Percentiles rank a stretch among this genome's conserved stretches.
Conservation (phyloP, 2,888 invertebrate species). For the Luperina testacea region DNA sequence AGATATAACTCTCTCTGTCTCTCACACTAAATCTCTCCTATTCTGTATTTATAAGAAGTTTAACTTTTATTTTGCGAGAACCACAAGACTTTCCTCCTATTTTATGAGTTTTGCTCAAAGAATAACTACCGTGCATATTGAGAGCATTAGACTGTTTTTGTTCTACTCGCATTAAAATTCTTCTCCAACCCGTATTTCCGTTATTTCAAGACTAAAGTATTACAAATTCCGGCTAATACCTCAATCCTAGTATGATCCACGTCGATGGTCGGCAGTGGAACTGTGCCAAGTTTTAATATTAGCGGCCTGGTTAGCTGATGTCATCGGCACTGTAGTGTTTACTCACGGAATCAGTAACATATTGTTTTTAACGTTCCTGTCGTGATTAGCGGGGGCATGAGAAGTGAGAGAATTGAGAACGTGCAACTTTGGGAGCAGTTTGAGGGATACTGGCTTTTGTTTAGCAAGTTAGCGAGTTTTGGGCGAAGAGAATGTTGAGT, state of each 20-base stretch:
- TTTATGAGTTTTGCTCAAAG: neutral
- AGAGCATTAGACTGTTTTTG: slow-evolving; percentile 10
- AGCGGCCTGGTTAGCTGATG: slow-evolving; percentile 82
- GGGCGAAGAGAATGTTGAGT: neutral
- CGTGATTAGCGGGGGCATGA: slow-evolving; percentile 44
- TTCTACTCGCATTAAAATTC: slow-evolving; percentile 7
- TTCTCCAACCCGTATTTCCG: slow-evolving; percentile 32
- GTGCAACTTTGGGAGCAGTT: slow-evolving; percentile 10
- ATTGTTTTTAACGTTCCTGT: slow-evolving; percentile 66
- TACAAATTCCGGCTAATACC: slow-evolving; percentile 52
- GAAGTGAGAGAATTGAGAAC: slow-evolving; percentile 33
- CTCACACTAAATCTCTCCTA: neutral
- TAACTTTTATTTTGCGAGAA: neutral
- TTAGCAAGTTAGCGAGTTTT: slow-evolving; percentile 23
- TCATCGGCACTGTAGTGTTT: slow-evolving; percentile 82
- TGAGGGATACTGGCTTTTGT: slow-evolving; percentile 9
- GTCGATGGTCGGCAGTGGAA: slow-evolving; percentile 73
- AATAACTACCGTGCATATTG: neutral
- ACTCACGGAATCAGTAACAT: slow-evolving; percentile 68
- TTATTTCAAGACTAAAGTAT: slow-evolving; percentile 40
- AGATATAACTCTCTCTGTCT: neutral
- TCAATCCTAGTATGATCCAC: slow-evolving; percentile 74
- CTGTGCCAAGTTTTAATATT: slow-evolving; percentile 87
- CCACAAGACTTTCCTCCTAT: neutral
- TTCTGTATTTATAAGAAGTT: neutral